A percentile compares a stretch with the other conserved stretches of the same genome.
phyloP scores from a whole-genome alignment of 2,888 invertebrate genomes.

The Trisateles emortualis region DNA sequence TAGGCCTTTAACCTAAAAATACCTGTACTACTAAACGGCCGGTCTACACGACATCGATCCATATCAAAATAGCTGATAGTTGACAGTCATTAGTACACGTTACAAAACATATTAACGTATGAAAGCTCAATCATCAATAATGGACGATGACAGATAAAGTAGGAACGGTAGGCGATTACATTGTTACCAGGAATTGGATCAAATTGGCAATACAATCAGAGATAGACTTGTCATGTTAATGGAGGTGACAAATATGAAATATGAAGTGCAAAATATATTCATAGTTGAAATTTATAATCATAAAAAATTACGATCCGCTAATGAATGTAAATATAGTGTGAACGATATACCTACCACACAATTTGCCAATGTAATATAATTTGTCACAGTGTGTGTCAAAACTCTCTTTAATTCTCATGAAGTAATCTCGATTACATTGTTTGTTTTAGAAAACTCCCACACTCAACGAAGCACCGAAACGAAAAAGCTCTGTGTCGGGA shows the following conservation, averaged over 20 bases:
- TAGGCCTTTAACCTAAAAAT: constrained; percentile 8
- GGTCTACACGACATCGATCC: constrained; percentile 16
- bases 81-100: constrained; percentile 35
- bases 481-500: no score
- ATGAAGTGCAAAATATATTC: background rate
- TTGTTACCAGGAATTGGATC: constrained; percentile 29
- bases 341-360: background rate
- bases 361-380: no score
- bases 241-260: constrained; percentile 14
- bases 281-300: background rate
- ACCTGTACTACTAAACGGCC: constrained; percentile 16
- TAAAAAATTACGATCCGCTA: background rate
- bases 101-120: constrained; percentile 38
- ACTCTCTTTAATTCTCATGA: no score
- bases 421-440: no score
- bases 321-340: constrained; percentile 8
- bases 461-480: no score
- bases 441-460: no score
- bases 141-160: constrained; percentile 34
- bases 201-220: constrained; percentile 27
- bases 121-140: constrained; percentile 42
- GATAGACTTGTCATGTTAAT: constrained; percentile 13
- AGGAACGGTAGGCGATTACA: constrained; percentile 19
- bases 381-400: background rate
- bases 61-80: constrained; percentile 33